Evolutionary conservation across 2,797 vertebrate species (phyloP).

Genomic region (Craterocephalus amniculus): DNA sequence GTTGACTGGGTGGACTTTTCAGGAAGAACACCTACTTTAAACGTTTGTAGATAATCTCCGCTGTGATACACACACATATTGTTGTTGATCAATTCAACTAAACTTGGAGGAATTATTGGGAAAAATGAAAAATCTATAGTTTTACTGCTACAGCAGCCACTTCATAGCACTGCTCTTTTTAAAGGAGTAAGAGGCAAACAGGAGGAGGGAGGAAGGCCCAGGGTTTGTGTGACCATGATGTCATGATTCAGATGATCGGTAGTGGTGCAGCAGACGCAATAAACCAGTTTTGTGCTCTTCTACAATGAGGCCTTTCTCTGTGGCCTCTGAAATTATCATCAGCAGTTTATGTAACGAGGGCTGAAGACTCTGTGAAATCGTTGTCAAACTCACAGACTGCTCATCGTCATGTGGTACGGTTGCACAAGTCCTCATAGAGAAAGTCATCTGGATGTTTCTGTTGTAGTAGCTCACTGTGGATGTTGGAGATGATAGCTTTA

Average conservation of each 20-base stretch:
- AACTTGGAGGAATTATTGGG: too few relatives aligned
- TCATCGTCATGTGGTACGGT: slow-evolving; percentile 42
- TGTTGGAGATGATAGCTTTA: background rate
- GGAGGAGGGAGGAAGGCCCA: background rate
- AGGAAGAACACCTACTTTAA: background rate
- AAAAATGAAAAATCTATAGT: background rate
- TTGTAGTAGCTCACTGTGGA: background rate
- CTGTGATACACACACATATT: background rate
- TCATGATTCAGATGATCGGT: slow-evolving; percentile 67
- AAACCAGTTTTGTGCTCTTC: slow-evolving; percentile 9
- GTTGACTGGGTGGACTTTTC: background rate
- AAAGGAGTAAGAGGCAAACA: background rate
- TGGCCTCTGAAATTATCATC: slow-evolving; percentile 26
- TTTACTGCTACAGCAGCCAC: slow-evolving; percentile 5
- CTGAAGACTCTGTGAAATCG: slow-evolving; percentile 23
- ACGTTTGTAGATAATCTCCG: background rate
- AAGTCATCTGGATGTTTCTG: background rate
- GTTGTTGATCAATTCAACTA: background rate
- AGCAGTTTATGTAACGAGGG: slow-evolving; percentile 38
- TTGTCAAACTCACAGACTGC: slow-evolving; percentile 1
- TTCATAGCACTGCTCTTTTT: background rate
- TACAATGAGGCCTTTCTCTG: slow-evolving; percentile 63
- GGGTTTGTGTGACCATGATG: slow-evolving; percentile 57
- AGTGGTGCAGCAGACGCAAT: slow-evolving; percentile 43
- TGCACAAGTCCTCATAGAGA: background rate